phyloP scores from a whole-genome alignment of 1,140 invertebrate species.

The Leptopilina boulardi region DNA sequence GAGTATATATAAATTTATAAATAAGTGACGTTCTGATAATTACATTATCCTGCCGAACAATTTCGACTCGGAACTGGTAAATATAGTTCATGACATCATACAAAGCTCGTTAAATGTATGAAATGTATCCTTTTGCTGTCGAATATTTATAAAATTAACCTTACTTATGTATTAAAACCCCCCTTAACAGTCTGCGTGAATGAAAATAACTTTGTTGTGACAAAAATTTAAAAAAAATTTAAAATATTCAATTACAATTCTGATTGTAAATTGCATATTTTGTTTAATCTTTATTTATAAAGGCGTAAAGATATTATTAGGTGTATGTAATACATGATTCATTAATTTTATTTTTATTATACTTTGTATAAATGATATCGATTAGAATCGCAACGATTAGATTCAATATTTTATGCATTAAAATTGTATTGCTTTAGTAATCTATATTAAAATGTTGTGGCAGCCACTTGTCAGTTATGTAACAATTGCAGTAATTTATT shows the following conservation, averaged over 20 bases:
- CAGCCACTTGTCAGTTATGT: background rate
- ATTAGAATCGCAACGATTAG: background rate
- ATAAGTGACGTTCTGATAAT: background rate
- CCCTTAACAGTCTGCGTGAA: too few relatives aligned
- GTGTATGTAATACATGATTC: too few relatives aligned
- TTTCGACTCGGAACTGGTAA: conserved; percentile 34
- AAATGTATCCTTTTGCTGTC: conserved; percentile 14
- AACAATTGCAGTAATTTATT: background rate
- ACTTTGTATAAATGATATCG: background rate
- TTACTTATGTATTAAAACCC: conserved; percentile 34
- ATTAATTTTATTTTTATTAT: too few relatives aligned
- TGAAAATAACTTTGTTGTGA: too few relatives aligned
- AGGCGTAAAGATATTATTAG: too few relatives aligned
- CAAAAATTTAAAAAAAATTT: background rate
- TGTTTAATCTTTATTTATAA: too few relatives aligned
- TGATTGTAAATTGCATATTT: too few relatives aligned
- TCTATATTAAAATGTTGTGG: background rate
- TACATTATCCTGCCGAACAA: conserved; percentile 16
- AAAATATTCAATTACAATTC: background rate
- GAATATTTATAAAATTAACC: conserved; percentile 36
- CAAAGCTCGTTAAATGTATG: conserved; percentile 43
- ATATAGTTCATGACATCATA: conserved; percentile 55
- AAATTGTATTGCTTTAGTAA: background rate
- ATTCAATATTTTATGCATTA: conserved; percentile 8
- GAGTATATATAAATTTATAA: background rate